phyloP scores from a whole-genome alignment of 2,888 invertebrate genomes.

The Drosophila mettleri region DNA sequence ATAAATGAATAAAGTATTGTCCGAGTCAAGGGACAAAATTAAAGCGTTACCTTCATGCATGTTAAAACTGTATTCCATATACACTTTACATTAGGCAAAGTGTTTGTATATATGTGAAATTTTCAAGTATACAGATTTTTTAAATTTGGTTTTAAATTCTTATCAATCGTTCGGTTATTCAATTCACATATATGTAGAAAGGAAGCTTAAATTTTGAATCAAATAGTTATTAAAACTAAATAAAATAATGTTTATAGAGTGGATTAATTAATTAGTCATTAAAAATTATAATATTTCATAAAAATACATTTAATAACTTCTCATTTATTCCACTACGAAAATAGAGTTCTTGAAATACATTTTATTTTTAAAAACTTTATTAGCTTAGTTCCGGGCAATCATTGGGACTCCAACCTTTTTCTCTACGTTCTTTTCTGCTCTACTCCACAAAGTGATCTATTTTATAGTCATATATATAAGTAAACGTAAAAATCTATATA shows the following conservation, averaged over 20 bases:
- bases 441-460: slow-evolving; percentile 33
- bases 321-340: neutral
- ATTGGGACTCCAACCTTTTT: neutral
- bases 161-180: neutral
- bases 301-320: no score
- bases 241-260: no score
- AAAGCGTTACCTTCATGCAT: neutral
- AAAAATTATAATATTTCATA: no score
- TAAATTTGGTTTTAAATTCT: no score
- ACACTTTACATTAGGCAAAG: no score
- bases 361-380: neutral
- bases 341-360: neutral
- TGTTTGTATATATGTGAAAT: no score
- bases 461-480: slow-evolving; percentile 42
- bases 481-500: neutral
- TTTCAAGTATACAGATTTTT: no score
- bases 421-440: no score
- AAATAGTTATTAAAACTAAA: no score
- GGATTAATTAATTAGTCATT: no score
- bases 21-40: neutral
- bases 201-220: no score
- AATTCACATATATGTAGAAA: no score
- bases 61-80: neutral
- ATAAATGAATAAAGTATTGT: neutral
- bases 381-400: neutral